Percentiles rank a stretch among this genome's conserved stretches.
Evolutionary conservation across 1,140 invertebrate genomes (phyloP).

Genomic region (Drosophila truncata): DNA sequence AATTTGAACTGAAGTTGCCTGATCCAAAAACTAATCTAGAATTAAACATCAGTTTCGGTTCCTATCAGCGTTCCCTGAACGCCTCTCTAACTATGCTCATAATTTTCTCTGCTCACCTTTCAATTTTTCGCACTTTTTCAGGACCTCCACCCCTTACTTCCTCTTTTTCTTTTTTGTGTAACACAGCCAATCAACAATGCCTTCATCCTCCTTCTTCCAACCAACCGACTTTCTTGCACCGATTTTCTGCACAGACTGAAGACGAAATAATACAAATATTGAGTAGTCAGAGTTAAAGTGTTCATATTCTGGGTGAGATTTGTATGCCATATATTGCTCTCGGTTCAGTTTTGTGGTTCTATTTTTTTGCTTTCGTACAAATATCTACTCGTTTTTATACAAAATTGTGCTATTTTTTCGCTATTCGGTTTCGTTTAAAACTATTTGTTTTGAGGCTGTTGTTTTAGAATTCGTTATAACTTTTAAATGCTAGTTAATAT

Average conservation of each 20-base stretch:
- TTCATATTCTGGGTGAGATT: conserved; percentile 19
- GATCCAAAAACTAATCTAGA: conserved; percentile 39
- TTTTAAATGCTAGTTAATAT: conserved; percentile 76
- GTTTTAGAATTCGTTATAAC: conserved; percentile 80
- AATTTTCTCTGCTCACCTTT: conserved; percentile 1
- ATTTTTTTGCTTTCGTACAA: conserved; percentile 46
- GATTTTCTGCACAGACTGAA: conserved; percentile 32
- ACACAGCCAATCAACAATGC: conserved; percentile 79
- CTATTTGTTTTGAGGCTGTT: conserved; percentile 75
- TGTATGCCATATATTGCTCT: conserved; percentile 34
- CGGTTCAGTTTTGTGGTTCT: conserved; percentile 28
- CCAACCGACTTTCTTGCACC: conserved; percentile 22
- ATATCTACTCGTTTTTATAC: conserved; percentile 59
- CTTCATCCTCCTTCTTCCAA: background rate
- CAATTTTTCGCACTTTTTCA: conserved; percentile 8
- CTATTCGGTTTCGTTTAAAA: conserved; percentile 66
- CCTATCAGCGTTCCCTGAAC: conserved; percentile 53
- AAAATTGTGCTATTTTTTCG: conserved; percentile 78
- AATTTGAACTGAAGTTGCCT: conserved; percentile 66
- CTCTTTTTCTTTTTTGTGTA: conserved; percentile 41
- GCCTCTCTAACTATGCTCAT: conserved; percentile 47
- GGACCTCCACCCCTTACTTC: conserved; percentile 21
- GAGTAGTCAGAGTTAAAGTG: conserved; percentile 27
- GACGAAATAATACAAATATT: conserved; percentile 29
- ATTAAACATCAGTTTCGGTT: conserved; percentile 41